A percentile compares a stretch with the other conserved stretches of the same genome.
Conservation (phyloP, 2,797 vertebrate species). For the Moxostoma hubbsi region DNA sequence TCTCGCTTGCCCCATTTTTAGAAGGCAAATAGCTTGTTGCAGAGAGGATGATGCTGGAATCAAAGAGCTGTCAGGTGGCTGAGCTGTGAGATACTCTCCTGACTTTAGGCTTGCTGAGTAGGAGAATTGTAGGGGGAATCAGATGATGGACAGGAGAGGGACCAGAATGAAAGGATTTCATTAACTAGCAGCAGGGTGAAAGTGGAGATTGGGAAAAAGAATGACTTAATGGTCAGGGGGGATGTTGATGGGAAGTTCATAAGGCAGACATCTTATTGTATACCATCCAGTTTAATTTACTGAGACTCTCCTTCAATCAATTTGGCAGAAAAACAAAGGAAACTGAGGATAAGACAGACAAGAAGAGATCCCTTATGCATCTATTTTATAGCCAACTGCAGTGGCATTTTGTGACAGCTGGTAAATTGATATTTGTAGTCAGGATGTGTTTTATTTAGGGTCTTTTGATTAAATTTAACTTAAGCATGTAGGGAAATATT, state of each 20-base stretch:
- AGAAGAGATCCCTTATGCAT: neutral
- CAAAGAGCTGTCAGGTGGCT: conserved; percentile 46
- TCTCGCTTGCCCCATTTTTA: no score
- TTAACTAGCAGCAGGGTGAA: conserved; percentile 35
- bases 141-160: conserved; percentile 36
- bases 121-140: conserved; percentile 9
- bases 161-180: conserved; percentile 45
- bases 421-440: neutral
- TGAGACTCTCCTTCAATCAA: neutral
- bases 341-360: neutral
- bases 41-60: conserved; percentile 34
- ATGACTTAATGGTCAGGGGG: neutral
- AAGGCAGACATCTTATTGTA: conserved; percentile 11
- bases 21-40: conserved; percentile 38
- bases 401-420: neutral
- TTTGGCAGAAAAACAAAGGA: neutral
- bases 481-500: neutral
- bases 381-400: neutral
- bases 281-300: conserved; percentile 4
- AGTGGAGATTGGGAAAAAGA: neutral
- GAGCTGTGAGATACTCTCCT: conserved; percentile 27
- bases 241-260: conserved; percentile 22
- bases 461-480: neutral
- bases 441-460: neutral
- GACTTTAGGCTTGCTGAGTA: conserved; percentile 29